These are phyloP conservation scores for Phrynosoma platyrhinos DNA, from an alignment of 2,113 vertebrate genomes.

Conservation along the genomic window DNA sequence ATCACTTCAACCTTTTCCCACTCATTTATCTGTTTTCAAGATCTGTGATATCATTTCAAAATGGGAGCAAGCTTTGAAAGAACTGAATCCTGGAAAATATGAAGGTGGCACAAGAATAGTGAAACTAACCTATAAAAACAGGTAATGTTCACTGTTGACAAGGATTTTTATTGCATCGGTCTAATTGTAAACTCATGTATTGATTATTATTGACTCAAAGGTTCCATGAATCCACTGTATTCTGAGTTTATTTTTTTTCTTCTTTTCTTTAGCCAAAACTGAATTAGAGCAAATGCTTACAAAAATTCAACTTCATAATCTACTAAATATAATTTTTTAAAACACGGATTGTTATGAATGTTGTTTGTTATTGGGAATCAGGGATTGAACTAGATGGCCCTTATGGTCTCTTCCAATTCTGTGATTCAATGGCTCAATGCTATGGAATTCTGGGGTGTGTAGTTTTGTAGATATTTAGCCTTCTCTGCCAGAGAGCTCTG, in stretches of 20 bases:
- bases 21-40: slow-evolving; percentile 64
- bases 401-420: too few species aligned
- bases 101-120: slow-evolving; percentile 88
- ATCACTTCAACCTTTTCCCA: slow-evolving; percentile 40
- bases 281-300: not conserved
- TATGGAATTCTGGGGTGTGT: too few species aligned
- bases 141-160: slow-evolving; percentile 66
- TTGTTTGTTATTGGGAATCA: not conserved
- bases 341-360: not conserved
- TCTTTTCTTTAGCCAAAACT: not conserved
- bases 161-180: not conserved
- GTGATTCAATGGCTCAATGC: too few species aligned
- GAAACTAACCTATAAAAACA: slow-evolving; percentile 90
- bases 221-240: not conserved
- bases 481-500: too few species aligned
- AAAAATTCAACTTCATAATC: not conserved
- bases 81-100: slow-evolving; percentile 88
- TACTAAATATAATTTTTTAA: not conserved
- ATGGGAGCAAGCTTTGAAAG: slow-evolving; percentile 91
- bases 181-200: not conserved
- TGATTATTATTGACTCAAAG: not conserved
- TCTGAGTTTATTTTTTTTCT: not conserved
- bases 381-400: not conserved
- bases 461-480: too few species aligned
- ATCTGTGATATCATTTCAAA: slow-evolving; percentile 94